These are phyloP conservation scores for Phaedon cochleariae DNA, from an alignment of 2,888 invertebrate genomes.

Conservation along the genomic window DNA sequence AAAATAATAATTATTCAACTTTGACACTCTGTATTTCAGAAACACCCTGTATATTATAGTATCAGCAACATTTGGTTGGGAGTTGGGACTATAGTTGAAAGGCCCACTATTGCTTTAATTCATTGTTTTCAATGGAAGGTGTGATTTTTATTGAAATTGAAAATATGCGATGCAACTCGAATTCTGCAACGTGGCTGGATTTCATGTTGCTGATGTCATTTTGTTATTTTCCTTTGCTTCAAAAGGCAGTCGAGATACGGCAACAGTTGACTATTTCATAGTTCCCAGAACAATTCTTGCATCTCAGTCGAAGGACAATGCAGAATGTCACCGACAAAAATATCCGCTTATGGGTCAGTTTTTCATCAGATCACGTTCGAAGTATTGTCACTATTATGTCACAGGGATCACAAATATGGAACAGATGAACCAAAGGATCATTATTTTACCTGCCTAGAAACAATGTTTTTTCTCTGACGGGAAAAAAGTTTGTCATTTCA, in stretches of 20 bases:
- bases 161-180: neutral
- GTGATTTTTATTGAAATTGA: too few species aligned
- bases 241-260: neutral
- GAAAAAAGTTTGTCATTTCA: too few species aligned
- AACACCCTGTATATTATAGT: too few species aligned
- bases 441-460: too few species aligned
- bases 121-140: too few species aligned
- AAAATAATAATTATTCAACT: too few species aligned
- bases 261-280: neutral
- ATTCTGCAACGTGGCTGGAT: neutral
- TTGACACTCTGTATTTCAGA: too few species aligned
- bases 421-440: conserved; percentile 30
- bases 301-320: neutral
- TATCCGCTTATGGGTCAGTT: conserved; percentile 39
- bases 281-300: conserved; percentile 22
- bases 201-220: neutral
- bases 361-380: conserved; percentile 42
- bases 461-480: too few species aligned
- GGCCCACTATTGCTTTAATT: too few species aligned
- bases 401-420: conserved; percentile 34
- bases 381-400: conserved; percentile 41
- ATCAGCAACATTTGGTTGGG: too few species aligned
- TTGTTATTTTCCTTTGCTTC: neutral
- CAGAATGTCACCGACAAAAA: conserved; percentile 17
- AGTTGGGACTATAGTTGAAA: too few species aligned